phyloP scores from a whole-genome alignment of 1,140 invertebrate genomes.

The Drosophila nebulosa region DNA sequence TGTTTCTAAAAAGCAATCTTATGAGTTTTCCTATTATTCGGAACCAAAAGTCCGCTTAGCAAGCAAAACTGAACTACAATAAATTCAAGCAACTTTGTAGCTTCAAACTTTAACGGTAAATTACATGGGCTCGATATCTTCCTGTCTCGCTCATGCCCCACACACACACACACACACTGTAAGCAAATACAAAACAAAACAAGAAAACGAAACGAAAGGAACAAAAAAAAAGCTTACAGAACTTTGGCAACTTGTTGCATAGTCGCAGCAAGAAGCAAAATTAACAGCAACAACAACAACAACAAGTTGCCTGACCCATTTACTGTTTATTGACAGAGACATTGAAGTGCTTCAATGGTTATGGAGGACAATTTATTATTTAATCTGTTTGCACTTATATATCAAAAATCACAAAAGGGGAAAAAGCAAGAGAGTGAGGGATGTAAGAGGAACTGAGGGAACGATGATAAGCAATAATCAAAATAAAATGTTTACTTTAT shows the following conservation, averaged over 20 bases:
- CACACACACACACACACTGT: background rate
- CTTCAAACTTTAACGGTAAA: too few relatives aligned
- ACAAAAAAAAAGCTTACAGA: constrained; percentile 30
- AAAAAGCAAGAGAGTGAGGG: background rate
- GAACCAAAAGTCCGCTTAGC: too few relatives aligned
- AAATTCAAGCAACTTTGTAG: too few relatives aligned
- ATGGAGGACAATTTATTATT: constrained; percentile 29
- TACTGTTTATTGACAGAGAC: constrained; percentile 42
- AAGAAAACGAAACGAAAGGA: background rate
- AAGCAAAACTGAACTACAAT: too few relatives aligned
- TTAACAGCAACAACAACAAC: constrained; percentile 13
- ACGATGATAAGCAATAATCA: background rate
- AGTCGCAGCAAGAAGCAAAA: background rate
- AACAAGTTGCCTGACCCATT: constrained; percentile 44
- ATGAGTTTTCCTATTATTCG: too few relatives aligned
- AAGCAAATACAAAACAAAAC: background rate
- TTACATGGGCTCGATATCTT: background rate
- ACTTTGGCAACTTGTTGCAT: constrained; percentile 56
- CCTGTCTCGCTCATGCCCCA: background rate
- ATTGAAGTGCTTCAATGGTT: constrained; percentile 36
- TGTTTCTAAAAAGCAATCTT: too few relatives aligned
- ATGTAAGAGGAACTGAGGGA: background rate
- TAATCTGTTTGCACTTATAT: constrained; percentile 24
- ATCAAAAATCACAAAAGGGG: background rate
- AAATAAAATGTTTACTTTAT: background rate